A percentile compares a stretch with the other conserved stretches of the same genome.
These are phyloP conservation scores for Dyspetes luteomarginatus DNA, from an alignment of 2,888 invertebrate species.

Conservation along the genomic window DNA sequence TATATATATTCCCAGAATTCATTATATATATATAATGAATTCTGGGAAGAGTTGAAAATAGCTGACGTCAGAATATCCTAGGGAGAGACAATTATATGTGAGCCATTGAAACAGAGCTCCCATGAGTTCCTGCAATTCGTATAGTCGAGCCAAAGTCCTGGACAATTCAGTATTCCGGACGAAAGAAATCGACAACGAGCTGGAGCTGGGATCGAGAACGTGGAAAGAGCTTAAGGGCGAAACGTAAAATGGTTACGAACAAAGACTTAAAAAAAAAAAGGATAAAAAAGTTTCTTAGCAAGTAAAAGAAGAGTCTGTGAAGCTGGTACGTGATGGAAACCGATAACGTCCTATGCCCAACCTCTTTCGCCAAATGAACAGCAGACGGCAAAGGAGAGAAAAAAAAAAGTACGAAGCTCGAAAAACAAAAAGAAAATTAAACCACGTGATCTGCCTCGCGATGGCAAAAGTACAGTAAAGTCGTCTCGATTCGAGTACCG, in stretches of 20 bases:
- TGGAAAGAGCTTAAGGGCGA: constrained; percentile 8
- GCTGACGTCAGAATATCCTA: background rate
- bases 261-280: constrained; percentile 20
- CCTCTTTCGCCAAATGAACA: constrained; percentile 34
- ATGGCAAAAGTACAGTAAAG: constrained; percentile 35
- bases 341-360: constrained; percentile 25
- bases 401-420: background rate
- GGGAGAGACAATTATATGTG: background rate
- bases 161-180: constrained; percentile 41
- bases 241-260: constrained; percentile 20
- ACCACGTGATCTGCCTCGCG: background rate
- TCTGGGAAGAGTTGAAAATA: too few species aligned
- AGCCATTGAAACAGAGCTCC: background rate
- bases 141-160: constrained; percentile 12
- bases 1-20: too few species aligned
- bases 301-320: constrained; percentile 31
- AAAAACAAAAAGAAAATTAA: constrained; percentile 10
- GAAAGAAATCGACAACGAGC: constrained; percentile 8
- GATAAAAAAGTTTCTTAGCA: background rate
- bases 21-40: too few species aligned
- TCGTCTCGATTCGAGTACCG: constrained; percentile 45
- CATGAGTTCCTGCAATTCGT: background rate
- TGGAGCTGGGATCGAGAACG: background rate
- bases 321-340: constrained; percentile 24
- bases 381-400: background rate